Evolutionary conservation across 1,140 invertebrate genomes (phyloP), one percentile per base, ranked within the genome.

Genomic region (Hylyphantes graminicola): DNA sequence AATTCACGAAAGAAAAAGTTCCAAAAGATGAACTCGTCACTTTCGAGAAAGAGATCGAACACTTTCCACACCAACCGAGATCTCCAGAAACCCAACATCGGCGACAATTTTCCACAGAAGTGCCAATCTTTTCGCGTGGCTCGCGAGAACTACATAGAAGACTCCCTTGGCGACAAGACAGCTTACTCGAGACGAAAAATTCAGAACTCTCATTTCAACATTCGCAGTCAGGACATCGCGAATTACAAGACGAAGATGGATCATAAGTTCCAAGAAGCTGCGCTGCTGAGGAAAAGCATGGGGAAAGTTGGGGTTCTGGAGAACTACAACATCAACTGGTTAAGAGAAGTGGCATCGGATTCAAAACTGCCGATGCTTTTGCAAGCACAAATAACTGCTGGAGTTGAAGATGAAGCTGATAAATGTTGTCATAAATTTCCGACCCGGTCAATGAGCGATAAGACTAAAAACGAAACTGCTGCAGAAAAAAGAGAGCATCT

Each of bases 21-120:
- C n/a, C 79, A 81, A 10, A 81, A 64, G 73, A 17, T 51, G 10
- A 57, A 54, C 59, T 80, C 77, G 5, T 59, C 13, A 12, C 17
- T 57, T 11, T 13, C 59, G 0, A 74, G 80, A 35, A 74, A 53
- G 51, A 35, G 80, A 55, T 74, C 80, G 5, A 74, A 82, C 61
- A 82, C 80, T 35, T 82, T 82, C 51, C 80, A 82, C 54, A 82
- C 53, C 12, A 53, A 82, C 35, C 63, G 72, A 48, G 70, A 82
- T 48, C 21, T 82, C 13, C 68, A 74, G 17, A 74, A 65, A 19
- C 61, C 80, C 2, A 76, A 54, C 7, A 76, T 76, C 7, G 0
- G 15, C 13, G 77, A 80, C 10, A 70, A 73, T 6, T 11, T 13
- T 1, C 79, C 79, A 5, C 70, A 74, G 12, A 74, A 74, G 50